Conservation (phyloP, 2,113 vertebrate genomes). For the Urocynchramus pylzowi region DNA sequence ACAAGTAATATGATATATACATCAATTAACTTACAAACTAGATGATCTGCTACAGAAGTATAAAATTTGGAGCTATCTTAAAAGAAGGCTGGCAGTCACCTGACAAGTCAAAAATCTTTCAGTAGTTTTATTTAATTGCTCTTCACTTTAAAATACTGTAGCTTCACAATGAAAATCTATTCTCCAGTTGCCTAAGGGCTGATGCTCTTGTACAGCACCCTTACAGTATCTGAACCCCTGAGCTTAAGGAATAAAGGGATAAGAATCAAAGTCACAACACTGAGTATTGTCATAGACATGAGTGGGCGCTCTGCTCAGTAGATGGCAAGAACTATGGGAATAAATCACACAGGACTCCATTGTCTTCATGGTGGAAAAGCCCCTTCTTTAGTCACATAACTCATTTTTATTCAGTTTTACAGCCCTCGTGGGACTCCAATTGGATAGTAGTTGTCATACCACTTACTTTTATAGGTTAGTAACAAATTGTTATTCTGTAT, state of each 20-base stretch:
- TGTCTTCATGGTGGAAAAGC: background rate
- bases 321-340: background rate
- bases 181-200: background rate
- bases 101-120: background rate
- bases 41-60: background rate
- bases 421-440: background rate
- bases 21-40: background rate
- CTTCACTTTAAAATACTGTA: background rate
- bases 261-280: background rate
- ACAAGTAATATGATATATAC: background rate
- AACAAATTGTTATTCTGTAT: background rate
- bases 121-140: background rate
- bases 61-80: background rate
- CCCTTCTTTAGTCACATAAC: background rate
- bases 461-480: background rate
- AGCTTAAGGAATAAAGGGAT: background rate
- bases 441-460: background rate
- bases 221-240: background rate
- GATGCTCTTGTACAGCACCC: background rate
- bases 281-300: accelerated
- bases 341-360: background rate
- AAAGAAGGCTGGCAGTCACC: background rate
- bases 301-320: background rate
- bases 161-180: background rate
- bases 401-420: background rate